Percentiles rank a stretch among this genome's conserved stretches.
Conservation (phyloP, 2,888 invertebrate species). For the Apamea crenata region DNA sequence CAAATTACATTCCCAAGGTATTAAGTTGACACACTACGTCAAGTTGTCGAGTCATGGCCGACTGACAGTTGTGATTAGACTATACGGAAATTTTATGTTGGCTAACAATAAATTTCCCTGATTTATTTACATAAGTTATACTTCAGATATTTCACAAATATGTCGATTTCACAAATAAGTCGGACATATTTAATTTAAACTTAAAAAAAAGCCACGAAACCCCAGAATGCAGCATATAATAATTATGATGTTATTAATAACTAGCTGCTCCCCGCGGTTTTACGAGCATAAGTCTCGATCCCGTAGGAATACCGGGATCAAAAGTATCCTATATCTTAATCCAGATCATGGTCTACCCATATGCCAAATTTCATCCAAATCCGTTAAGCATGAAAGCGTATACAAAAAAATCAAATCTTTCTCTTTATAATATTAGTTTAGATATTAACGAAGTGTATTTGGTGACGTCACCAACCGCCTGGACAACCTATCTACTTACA, state of each 20-base stretch:
- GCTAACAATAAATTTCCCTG: not conserved
- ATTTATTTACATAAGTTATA: too few relatives aligned
- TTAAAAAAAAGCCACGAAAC: too few relatives aligned
- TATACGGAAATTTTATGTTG: not conserved
- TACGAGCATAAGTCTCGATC: too few relatives aligned
- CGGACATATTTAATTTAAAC: not conserved
- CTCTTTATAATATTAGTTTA: not conserved
- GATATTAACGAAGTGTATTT: not conserved
- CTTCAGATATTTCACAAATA: slow-evolving; percentile 30
- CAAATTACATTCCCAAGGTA: too few relatives aligned
- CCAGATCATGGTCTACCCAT: too few relatives aligned
- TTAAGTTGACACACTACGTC: not conserved
- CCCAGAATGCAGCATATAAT: not conserved
- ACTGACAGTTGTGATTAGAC: not conserved
- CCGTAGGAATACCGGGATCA: too few relatives aligned
- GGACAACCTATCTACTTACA: slow-evolving; percentile 38
- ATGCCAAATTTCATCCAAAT: too few relatives aligned
- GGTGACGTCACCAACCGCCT: slow-evolving; percentile 16
- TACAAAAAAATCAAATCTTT: too few relatives aligned
- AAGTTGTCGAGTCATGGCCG: not conserved
- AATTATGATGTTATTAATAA: too few relatives aligned
- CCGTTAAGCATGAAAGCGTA: too few relatives aligned
- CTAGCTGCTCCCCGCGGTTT: too few relatives aligned
- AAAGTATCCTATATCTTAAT: too few relatives aligned
- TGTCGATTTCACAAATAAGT: slow-evolving; percentile 24